These are phyloP conservation scores for Apantesis nais DNA, from an alignment of 2,888 invertebrate genomes.

Conservation along the genomic window DNA sequence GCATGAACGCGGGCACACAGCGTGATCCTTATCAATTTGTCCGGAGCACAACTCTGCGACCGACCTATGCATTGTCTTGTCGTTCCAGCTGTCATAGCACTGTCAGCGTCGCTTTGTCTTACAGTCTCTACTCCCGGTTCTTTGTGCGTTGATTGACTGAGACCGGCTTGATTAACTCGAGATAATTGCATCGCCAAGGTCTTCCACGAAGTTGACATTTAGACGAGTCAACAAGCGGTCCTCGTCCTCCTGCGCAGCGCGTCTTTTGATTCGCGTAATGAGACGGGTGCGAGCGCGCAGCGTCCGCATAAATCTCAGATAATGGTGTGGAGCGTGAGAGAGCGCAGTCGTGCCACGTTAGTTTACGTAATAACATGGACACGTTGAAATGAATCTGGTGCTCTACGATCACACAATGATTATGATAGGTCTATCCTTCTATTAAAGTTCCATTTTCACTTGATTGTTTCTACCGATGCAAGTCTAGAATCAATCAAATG, in stretches of 20 bases:
- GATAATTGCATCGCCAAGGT: slow-evolving; percentile 75
- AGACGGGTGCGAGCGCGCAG: slow-evolving; percentile 72
- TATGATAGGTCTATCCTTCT: slow-evolving; percentile 63
- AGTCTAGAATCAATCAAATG: not conserved
- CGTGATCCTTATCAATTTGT: slow-evolving; percentile 80
- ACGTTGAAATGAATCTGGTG: slow-evolving; percentile 66
- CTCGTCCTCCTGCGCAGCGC: slow-evolving; percentile 58
- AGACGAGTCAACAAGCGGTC: slow-evolving; percentile 69
- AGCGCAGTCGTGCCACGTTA: slow-evolving; percentile 76
- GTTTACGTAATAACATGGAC: slow-evolving; percentile 77
- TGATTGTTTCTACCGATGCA: not conserved
- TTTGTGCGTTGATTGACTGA: slow-evolving; percentile 72
- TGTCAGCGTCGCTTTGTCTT: slow-evolving; percentile 67
- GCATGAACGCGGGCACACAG: slow-evolving; percentile 67
- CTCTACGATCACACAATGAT: slow-evolving; percentile 56
- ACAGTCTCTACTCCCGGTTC: slow-evolving; percentile 59
- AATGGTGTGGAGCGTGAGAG: slow-evolving; percentile 79
- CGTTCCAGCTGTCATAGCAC: slow-evolving; percentile 65
- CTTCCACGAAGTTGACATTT: slow-evolving; percentile 77
- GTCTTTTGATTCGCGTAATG: slow-evolving; percentile 77
- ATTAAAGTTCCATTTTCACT: slow-evolving; percentile 15
- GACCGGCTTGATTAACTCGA: slow-evolving; percentile 68
- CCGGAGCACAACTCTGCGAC: slow-evolving; percentile 60
- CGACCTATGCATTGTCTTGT: slow-evolving; percentile 76
- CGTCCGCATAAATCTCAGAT: slow-evolving; percentile 77